These are phyloP conservation scores for Dromaius novaehollandiae DNA, from an alignment of 2,113 vertebrate species.

Conservation along the genomic window DNA sequence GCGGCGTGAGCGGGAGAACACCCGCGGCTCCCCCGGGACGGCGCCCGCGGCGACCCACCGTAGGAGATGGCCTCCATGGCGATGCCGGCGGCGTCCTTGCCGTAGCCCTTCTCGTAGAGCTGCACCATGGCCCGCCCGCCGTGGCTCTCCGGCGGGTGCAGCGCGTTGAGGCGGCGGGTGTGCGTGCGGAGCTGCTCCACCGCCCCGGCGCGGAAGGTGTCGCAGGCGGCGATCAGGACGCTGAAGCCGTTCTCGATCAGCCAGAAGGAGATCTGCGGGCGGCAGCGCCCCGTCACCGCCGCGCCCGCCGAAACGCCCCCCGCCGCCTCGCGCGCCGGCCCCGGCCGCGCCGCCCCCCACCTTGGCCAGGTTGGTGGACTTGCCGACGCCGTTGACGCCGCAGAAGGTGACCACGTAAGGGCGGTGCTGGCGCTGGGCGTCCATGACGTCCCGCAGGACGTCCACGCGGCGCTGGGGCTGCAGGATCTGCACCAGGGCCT, in stretches of 20 bases:
- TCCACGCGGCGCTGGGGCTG: slow-evolving; percentile 96
- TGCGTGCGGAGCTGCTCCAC: slow-evolving; percentile 98
- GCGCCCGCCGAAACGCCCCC: too few species aligned
- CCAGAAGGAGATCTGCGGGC: slow-evolving; percentile 93
- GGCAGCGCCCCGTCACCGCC: neutral
- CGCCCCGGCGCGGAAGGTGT: slow-evolving; percentile 94
- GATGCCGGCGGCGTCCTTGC: slow-evolving; percentile 96
- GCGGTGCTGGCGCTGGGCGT: slow-evolving; percentile 86
- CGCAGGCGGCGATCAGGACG: slow-evolving; percentile 95
- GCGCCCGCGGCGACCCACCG: slow-evolving; percentile 62
- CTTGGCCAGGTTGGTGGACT: slow-evolving; percentile 98
- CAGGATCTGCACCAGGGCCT: slow-evolving; percentile 96
- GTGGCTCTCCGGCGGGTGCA: slow-evolving; percentile 89
- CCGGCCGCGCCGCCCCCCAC: slow-evolving; percentile 46
- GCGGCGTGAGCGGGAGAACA: rapidly evolving
- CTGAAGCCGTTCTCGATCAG: slow-evolving; percentile 95
- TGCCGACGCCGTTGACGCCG: slow-evolving; percentile 95
- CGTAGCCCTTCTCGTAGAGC: slow-evolving; percentile 97
- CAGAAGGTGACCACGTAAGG: slow-evolving; percentile 96
- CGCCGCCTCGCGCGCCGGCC: neutral
- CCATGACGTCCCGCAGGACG: slow-evolving; percentile 93
- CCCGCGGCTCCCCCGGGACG: rapidly evolving
- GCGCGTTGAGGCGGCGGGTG: slow-evolving; percentile 89
- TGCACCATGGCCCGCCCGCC: slow-evolving; percentile 86
- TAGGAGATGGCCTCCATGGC: slow-evolving; percentile 98